phyloP scores from a whole-genome alignment of 2,888 invertebrate species.

The Lasioglossum vierecki region DNA sequence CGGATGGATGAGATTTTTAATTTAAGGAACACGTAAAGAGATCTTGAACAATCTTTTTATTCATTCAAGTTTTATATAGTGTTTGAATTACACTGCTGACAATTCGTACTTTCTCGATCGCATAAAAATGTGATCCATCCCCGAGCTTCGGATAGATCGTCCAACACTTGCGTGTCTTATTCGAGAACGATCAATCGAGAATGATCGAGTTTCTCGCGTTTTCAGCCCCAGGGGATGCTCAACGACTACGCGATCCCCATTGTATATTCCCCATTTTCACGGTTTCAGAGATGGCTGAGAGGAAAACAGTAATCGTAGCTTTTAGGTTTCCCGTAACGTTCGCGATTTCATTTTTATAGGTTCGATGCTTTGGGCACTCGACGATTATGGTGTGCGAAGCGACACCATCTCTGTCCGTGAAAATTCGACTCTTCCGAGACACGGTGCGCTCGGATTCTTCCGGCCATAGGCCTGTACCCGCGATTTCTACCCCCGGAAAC shows the following conservation, averaged over 20 bases:
- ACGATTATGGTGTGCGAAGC: not conserved
- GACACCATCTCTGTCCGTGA: constrained; percentile 3
- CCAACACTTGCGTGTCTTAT: constrained; percentile 2
- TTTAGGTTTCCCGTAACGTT: not conserved
- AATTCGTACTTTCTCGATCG: not conserved
- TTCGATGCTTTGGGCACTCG: not conserved
- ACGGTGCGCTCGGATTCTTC: not conserved
- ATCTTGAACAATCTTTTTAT: not conserved
- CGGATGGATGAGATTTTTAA: not conserved
- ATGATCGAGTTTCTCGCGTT: constrained; percentile 69
- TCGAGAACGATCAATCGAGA: constrained; percentile 28
- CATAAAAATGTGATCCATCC: not conserved
- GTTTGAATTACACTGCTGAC: not conserved
- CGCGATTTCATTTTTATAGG: not conserved
- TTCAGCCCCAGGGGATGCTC: constrained; percentile 71
- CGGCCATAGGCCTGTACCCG: constrained; percentile 4
- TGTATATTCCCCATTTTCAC: constrained; percentile 31
- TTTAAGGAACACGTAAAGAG: not conserved
- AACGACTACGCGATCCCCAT: constrained; percentile 41
- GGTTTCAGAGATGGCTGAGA: constrained; percentile 5
- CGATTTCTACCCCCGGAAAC: not conserved
- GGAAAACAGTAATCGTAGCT: not conserved
- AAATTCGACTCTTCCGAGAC: not conserved
- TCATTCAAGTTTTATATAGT: not conserved
- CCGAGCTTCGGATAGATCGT: not conserved